Percentiles rank a stretch among this genome's conserved stretches.
phyloP scores from a whole-genome alignment of 2,888 invertebrate genomes.

The Clusia tigrina region DNA sequence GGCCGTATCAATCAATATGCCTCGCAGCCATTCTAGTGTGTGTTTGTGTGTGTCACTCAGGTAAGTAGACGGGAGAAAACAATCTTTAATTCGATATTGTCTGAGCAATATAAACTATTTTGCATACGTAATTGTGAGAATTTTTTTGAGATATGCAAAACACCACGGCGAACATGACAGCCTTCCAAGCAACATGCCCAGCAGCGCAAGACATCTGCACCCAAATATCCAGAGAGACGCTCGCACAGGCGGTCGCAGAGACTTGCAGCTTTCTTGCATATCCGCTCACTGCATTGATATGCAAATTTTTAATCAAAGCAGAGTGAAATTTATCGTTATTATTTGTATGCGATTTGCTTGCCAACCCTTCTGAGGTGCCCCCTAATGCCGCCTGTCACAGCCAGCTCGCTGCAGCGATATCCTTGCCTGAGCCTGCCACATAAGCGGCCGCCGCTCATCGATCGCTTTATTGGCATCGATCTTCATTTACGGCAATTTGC shows the following conservation, averaged over 20 bases:
- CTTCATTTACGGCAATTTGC: slow-evolving; percentile 27
- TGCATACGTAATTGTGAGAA: background rate
- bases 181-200: no score
- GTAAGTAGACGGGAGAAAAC: no score
- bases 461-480: background rate
- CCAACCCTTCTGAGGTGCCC: background rate
- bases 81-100: background rate
- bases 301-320: background rate
- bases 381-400: background rate
- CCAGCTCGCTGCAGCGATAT: background rate
- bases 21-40: background rate
- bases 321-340: no score
- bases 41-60: no score
- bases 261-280: no score
- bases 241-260: background rate
- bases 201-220: background rate
- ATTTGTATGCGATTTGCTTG: background rate
- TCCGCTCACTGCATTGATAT: background rate
- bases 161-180: no score
- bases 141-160: background rate
- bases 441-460: background rate
- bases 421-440: background rate
- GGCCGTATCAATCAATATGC: background rate
- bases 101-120: background rate
- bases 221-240: background rate